Conservation (phyloP, 2,888 invertebrate genomes). For the Heliconius aoede region DNA sequence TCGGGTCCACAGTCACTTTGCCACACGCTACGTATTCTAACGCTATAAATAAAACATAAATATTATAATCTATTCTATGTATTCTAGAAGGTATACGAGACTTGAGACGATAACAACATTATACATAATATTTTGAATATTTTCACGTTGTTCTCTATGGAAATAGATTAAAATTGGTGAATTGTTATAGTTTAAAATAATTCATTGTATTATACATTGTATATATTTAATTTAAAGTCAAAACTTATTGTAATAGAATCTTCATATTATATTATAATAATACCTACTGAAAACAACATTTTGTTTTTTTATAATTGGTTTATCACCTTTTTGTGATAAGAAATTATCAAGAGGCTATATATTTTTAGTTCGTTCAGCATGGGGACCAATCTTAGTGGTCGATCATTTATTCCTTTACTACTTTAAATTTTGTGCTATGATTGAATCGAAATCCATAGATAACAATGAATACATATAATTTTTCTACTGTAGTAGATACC, state of each 20-base stretch:
- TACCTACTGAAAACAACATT: neutral
- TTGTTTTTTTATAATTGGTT: neutral
- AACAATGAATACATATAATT: too few species aligned
- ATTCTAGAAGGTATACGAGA: conserved; percentile 8
- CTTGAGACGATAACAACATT: neutral
- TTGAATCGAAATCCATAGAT: too few species aligned
- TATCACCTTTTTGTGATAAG: neutral
- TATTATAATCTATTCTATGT: conserved; percentile 18
- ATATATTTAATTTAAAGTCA: too few species aligned
- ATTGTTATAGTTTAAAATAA: neutral
- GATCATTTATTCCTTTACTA: neutral
- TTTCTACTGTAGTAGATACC: too few species aligned
- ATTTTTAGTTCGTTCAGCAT: neutral
- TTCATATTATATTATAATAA: neutral
- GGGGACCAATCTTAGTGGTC: neutral
- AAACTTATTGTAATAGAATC: neutral
- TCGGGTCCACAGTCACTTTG: neutral
- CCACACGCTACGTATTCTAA: neutral
- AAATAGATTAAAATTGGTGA: neutral
- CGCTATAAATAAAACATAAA: conserved; percentile 15
- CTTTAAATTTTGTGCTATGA: too few species aligned
- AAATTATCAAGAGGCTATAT: too few species aligned
- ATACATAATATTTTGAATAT: conserved; percentile 5
- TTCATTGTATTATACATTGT: neutral
- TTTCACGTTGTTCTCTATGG: neutral